Base-by-base conservation (phyloP, 2,888 invertebrate genomes). In the Mesochorus sp. region DNA sequence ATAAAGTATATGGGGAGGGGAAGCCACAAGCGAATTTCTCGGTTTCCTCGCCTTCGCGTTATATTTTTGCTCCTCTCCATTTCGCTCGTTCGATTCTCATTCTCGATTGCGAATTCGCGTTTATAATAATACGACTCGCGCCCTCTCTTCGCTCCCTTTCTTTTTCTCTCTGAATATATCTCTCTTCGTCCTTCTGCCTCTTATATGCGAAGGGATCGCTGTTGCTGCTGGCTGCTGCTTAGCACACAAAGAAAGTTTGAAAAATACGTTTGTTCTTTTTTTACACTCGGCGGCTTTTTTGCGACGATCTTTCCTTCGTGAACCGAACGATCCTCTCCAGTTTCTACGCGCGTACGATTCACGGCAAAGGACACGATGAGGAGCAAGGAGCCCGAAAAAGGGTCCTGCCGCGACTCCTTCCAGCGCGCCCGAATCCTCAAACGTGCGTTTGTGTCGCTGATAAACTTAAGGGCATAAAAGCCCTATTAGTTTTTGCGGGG, bases 221-320 rank as follows among this genome's bases (percentile, higher is more conserved):
- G 59, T 28, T 51, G 17, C 47, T 31, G 51, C n/a, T n/a, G n/a
- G 31, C 76, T 80, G 83, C 88, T 88, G 85, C 84, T 88, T 88
- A 88, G 87, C 88, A 88, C 88, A 88, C 88, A 88, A 88, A 88
- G 88, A 88, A 88, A 87, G 82, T 84, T 87, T 83, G 82, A 80
- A 87, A 87, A 87, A 82, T 83, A 83, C 81, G 81, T 84, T 84
- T 82, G 83, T 83, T 80, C 71, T 79, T 86, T 86, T 84, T 86
- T 79, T 81, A 81, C 76, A 53, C 73, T 8, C 28, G 61, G 47
- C 68, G 61, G 47, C 44, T 73, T 78, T 77, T 76, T 77, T 78
- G 73, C 51, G 61, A 28, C 28, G 62, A 64, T 70, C 62, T 34
- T 62, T 55, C 19, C 34, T 55, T 21, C 55, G 53, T 28, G 42